These are phyloP conservation scores for Penaeus indicus DNA, from an alignment of 1,140 invertebrate genomes.

Conservation along the genomic window DNA sequence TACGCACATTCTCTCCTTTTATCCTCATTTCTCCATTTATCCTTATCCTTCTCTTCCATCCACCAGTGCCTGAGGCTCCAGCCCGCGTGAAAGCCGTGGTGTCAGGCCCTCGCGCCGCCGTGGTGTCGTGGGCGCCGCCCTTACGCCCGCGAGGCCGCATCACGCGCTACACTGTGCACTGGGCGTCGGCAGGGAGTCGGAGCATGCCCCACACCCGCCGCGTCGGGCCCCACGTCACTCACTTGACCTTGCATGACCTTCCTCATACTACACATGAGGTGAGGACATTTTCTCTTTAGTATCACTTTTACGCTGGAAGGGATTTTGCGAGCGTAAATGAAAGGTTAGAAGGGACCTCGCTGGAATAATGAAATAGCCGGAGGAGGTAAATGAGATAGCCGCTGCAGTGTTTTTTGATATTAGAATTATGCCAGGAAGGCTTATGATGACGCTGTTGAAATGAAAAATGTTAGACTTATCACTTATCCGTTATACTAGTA, in stretches of 20 bases:
- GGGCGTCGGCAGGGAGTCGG: slow-evolving; percentile 75
- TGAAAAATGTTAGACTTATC: no score
- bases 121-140: slow-evolving; percentile 93
- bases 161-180: slow-evolving; percentile 93
- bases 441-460: no score
- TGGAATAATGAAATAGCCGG: no score
- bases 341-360: no score
- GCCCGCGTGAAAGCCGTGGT: slow-evolving; percentile 91
- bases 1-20: not conserved
- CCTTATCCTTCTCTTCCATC: slow-evolving; percentile 15
- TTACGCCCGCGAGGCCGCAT: slow-evolving; percentile 91
- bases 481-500: no score
- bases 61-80: slow-evolving; percentile 88
- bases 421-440: no score
- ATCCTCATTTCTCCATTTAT: no score
- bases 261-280: slow-evolving; percentile 3
- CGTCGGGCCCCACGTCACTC: slow-evolving; percentile 36
- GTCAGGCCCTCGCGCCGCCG: slow-evolving; percentile 88
- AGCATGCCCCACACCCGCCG: slow-evolving; percentile 27
- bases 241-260: slow-evolving; percentile 39
- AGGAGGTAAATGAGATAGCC: no score
- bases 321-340: no score
- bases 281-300: not conserved
- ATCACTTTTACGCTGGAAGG: not conserved
- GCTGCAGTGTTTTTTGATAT: no score